phyloP scores from a whole-genome alignment of 2,797 vertebrate species.

The Gadopsis marmoratus region DNA sequence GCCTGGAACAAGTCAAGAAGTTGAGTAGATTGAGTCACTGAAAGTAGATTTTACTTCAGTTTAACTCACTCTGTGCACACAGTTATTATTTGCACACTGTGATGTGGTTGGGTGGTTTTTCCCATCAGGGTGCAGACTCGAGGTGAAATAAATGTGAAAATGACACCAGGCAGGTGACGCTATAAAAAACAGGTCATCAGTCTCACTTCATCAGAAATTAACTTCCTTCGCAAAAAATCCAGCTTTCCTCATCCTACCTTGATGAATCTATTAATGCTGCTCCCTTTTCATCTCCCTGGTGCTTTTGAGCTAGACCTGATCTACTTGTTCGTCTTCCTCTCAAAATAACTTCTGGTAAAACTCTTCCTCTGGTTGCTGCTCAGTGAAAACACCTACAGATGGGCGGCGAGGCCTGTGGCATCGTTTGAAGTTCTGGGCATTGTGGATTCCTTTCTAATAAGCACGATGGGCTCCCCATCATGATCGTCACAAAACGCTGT shows the following conservation, averaged over 20 bases:
- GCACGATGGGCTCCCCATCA: constrained; percentile 24
- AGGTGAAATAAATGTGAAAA: constrained; percentile 24
- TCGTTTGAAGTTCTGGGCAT: constrained; percentile 32
- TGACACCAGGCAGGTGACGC: constrained; percentile 3
- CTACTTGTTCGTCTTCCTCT: constrained; percentile 37
- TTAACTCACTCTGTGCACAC: background rate
- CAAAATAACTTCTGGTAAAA: constrained; percentile 39
- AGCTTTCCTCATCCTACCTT: constrained; percentile 30
- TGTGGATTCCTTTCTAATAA: constrained; percentile 44
- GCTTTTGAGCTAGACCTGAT: constrained; percentile 45
- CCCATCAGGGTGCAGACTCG: background rate
- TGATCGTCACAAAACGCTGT: constrained; percentile 40
- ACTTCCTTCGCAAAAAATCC: constrained; percentile 15
- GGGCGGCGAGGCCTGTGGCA: background rate
- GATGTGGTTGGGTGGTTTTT: constrained; percentile 11
- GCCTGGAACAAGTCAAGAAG: background rate
- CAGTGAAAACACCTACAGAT: background rate
- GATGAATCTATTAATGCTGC: constrained; percentile 47
- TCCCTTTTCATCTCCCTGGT: constrained; percentile 51
- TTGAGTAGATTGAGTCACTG: background rate
- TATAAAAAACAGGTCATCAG: constrained; percentile 20
- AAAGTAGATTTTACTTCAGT: background rate
- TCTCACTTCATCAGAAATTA: constrained; percentile 38
- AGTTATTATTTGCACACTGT: constrained; percentile 16
- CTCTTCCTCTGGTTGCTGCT: background rate